Base-by-base conservation (phyloP, 2,888 invertebrate genomes). In the Ethmia dodecea region DNA sequence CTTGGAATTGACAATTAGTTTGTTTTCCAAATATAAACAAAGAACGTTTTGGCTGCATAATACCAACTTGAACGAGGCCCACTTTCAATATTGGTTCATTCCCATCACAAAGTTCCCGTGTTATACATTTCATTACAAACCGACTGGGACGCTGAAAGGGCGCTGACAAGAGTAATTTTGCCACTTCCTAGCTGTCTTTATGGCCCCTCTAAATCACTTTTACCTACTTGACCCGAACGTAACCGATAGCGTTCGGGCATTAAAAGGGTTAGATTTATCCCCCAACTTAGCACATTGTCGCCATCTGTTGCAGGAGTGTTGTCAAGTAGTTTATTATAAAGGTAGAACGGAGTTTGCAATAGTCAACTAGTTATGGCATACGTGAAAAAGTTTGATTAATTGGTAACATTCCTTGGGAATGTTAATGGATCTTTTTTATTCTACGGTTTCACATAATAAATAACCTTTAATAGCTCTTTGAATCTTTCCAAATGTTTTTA, bases 231-330 rank as follows among this genome's bases (percentile, higher is more conserved):
- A 83, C 79, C 80, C 77, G 48, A 67, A 57, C 66, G 60, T 52
- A 56, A 68, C 74, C 76, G 68, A 75, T 76, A 71, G 74, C 63
- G 52, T 55, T 57, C 63, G 65, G 60, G 72, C 78, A 78, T 76
- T 81, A 81, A 83, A 80, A 77, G 81, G 80, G 80, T 79, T 71
- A 81, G 81, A 83, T 81, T 83, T 83, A 83, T 80, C 69, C 54
- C 57, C 58, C 56, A 83, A 83, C 70, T 83, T 80, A 61, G 79
- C 63, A 69, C 83, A 78, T 83, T 79, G 66, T 67, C 75, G 65
- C 66, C 83, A 81, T 74, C 79, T 81, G 83, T 68, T 73, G 67
- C 74, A 18, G 13, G 30, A 31, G 35, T 38, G 28, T 38, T 31
- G 38, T 30, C 26, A 67, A 63, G 55, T 72, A 78, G 70, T 81